Conservation (phyloP, 2,797 vertebrate genomes). For the Poecile montanus region DNA sequence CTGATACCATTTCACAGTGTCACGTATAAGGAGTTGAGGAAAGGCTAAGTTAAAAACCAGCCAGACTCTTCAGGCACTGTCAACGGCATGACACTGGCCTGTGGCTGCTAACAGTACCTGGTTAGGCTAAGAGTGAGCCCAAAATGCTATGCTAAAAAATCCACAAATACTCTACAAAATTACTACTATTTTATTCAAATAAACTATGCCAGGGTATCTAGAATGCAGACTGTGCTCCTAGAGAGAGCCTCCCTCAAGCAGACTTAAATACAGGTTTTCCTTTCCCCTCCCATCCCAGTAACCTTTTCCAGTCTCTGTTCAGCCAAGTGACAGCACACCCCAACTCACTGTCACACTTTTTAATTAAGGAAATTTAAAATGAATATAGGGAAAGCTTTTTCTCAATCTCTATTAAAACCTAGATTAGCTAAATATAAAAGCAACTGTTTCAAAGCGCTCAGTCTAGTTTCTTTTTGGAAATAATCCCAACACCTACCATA, state of each 20-base stretch:
- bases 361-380: not conserved
- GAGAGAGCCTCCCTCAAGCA: not conserved
- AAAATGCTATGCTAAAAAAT: not conserved
- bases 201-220: not conserved
- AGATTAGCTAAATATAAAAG: not conserved
- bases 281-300: not conserved
- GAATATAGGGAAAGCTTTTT: not conserved
- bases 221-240: not conserved
- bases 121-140: not conserved
- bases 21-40: not conserved
- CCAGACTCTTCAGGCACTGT: not conserved
- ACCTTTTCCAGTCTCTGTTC: not conserved
- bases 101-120: rapidly evolving
- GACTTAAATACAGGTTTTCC: not conserved
- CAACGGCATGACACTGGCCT: rapidly evolving
- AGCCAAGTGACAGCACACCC: not conserved
- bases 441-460: not conserved
- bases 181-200: not conserved
- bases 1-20: not conserved
- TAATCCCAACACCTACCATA: not conserved
- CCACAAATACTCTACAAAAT: not conserved
- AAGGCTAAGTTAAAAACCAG: not conserved
- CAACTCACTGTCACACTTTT: not conserved
- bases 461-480: not conserved
- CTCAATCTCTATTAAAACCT: not conserved